These are phyloP conservation scores for Pygmarrhopalites habei DNA, from an alignment of 1,140 invertebrate genomes.

Conservation along the genomic window DNA sequence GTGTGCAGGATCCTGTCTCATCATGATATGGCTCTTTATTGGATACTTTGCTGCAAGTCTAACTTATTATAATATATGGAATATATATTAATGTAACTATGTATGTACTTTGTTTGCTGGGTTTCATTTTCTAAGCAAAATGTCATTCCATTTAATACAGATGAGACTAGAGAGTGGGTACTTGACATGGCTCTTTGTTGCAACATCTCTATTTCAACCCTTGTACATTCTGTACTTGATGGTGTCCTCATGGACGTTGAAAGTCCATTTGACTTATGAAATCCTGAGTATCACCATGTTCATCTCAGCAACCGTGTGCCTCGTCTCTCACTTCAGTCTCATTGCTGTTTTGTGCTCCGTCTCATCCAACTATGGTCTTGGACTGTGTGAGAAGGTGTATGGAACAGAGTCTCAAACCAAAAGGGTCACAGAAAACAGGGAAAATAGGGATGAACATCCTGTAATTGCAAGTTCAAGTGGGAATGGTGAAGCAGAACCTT, in stretches of 20 bases:
- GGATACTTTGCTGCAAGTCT: slow-evolving; percentile 31
- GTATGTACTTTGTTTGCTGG: not conserved
- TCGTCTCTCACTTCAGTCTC: slow-evolving; percentile 28
- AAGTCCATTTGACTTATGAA: not conserved
- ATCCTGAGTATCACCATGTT: slow-evolving; percentile 12
- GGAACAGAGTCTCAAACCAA: too few species aligned
- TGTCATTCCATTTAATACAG: slow-evolving; percentile 15
- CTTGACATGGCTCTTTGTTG: slow-evolving; percentile 26
- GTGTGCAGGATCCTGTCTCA: slow-evolving; percentile 17
- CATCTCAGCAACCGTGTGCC: slow-evolving; percentile 13
- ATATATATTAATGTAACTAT: not conserved
- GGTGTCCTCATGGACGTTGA: slow-evolving; percentile 14
- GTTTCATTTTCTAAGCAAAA: not conserved
- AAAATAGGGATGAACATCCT: too few species aligned
- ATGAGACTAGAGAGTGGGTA: slow-evolving; percentile 31
- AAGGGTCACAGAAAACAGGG: slow-evolving; percentile 42
- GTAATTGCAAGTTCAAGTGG: not conserved
- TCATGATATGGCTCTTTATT: slow-evolving; percentile 24
- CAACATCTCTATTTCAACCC: slow-evolving; percentile 31
- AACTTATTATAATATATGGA: not conserved
- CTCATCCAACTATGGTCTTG: slow-evolving; percentile 27
- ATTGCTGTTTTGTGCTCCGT: slow-evolving; percentile 17
- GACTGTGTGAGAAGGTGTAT: slow-evolving; percentile 17
- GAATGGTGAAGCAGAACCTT: not conserved
- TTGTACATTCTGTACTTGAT: slow-evolving; percentile 26